phyloP scores from a whole-genome alignment of 2,888 invertebrate species.

The Tachina fera region DNA sequence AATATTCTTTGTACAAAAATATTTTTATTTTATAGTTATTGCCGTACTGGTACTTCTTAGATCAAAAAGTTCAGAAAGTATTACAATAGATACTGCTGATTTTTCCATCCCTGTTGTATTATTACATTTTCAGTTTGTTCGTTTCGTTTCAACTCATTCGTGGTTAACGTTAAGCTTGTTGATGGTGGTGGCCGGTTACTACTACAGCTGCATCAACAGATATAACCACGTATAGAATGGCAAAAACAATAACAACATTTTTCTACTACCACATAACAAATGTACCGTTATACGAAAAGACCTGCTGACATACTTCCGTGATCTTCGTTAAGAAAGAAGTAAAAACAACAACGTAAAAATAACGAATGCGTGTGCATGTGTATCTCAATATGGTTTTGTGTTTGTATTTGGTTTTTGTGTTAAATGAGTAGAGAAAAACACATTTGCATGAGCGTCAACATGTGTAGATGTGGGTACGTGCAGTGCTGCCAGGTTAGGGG shows the following conservation, averaged over 20 bases:
- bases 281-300: slow-evolving; percentile 83
- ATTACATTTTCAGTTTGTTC: too few relatives aligned
- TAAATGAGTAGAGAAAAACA: too few relatives aligned
- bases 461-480: too few relatives aligned
- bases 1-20: too few relatives aligned
- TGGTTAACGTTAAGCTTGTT: not conserved
- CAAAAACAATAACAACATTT: slow-evolving; percentile 35
- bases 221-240: slow-evolving; percentile 50
- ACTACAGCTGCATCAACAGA: slow-evolving; percentile 37
- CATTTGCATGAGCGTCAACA: too few relatives aligned
- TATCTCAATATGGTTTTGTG: not conserved
- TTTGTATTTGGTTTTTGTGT: not conserved
- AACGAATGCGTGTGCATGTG: slow-evolving; percentile 20
- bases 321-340: slow-evolving; percentile 56
- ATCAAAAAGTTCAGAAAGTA: too few relatives aligned
- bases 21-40: too few relatives aligned
- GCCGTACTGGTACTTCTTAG: too few relatives aligned
- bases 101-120: too few relatives aligned
- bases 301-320: slow-evolving; percentile 84
- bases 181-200: slow-evolving; percentile 27
- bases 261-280: slow-evolving; percentile 69
- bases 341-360: slow-evolving; percentile 51
- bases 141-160: too few relatives aligned
- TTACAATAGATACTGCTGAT: too few relatives aligned
- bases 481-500: too few relatives aligned